phyloP scores from a whole-genome alignment of 2,797 vertebrate genomes.

The Helicolenus hilgendorfi region DNA sequence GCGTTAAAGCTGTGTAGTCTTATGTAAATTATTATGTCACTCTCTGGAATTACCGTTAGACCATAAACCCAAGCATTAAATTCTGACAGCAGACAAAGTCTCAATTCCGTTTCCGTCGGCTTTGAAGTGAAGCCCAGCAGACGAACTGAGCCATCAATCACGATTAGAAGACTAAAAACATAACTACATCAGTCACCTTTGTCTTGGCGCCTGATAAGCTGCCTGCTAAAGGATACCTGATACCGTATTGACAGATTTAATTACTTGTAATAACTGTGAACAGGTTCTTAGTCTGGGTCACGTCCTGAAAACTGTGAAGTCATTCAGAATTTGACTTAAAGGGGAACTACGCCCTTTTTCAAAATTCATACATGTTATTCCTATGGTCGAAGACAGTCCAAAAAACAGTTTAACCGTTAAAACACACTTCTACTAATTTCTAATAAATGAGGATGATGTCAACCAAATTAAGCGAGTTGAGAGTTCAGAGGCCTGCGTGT shows the following conservation, averaged over 20 bases:
- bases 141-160: constrained; percentile 22
- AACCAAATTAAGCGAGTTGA: constrained; percentile 68
- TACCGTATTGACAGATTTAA: constrained; percentile 14
- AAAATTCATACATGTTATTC: no score
- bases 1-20: background rate
- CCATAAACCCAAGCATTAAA: background rate
- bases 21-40: constrained; percentile 5
- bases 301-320: constrained; percentile 36
- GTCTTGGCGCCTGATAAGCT: constrained; percentile 9
- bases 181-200: constrained; percentile 15
- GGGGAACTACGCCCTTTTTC: no score
- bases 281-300: constrained; percentile 35
- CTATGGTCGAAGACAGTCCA: no score
- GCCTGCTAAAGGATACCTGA: constrained; percentile 18
- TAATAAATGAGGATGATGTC: constrained; percentile 85
- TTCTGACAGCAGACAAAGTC: constrained; percentile 31
- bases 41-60: background rate
- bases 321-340: constrained; percentile 4
- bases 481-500: constrained; percentile 62
- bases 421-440: constrained; percentile 82
- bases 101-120: constrained; percentile 66
- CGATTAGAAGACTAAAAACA: constrained; percentile 13
- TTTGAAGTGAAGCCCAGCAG: constrained; percentile 21
- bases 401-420: constrained; percentile 72
- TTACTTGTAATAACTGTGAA: constrained; percentile 37